Conservation (phyloP, 2,888 invertebrate genomes). For the Philaethria dido region DNA sequence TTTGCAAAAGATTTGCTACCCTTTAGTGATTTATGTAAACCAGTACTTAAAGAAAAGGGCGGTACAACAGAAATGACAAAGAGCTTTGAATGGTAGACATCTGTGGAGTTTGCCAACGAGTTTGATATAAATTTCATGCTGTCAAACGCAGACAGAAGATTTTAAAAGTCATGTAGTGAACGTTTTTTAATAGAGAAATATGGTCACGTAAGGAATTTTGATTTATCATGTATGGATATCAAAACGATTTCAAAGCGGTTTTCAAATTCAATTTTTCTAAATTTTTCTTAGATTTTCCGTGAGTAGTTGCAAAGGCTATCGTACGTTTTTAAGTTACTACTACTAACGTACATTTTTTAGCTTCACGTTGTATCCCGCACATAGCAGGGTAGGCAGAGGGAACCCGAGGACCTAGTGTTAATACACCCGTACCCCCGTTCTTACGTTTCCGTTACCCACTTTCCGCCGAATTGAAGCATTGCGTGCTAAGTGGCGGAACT, state of each 20-base stretch:
- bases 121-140: conserved; percentile 20
- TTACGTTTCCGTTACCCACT: too few species aligned
- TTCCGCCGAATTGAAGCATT: too few species aligned
- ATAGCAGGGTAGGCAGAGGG: too few species aligned
- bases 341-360: too few species aligned
- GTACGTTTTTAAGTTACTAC: too few species aligned
- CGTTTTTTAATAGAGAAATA: conserved; percentile 17
- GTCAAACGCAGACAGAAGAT: conserved; percentile 20
- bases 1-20: conserved; percentile 1
- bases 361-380: too few species aligned
- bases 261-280: too few species aligned
- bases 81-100: conserved; percentile 2
- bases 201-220: neutral
- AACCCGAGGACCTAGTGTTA: too few species aligned
- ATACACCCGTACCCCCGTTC: too few species aligned
- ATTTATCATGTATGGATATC: neutral
- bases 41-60: conserved; percentile 16
- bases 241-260: neutral
- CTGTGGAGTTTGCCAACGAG: conserved; percentile 15
- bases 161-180: conserved; percentile 7
- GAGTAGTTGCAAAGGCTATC: too few species aligned
- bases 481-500: too few species aligned
- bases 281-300: too few species aligned
- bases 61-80: conserved; percentile 16
- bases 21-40: conserved; percentile 2